Base-by-base conservation (phyloP, 2,888 invertebrate species). In the Harpagoxenus sublaevis region DNA sequence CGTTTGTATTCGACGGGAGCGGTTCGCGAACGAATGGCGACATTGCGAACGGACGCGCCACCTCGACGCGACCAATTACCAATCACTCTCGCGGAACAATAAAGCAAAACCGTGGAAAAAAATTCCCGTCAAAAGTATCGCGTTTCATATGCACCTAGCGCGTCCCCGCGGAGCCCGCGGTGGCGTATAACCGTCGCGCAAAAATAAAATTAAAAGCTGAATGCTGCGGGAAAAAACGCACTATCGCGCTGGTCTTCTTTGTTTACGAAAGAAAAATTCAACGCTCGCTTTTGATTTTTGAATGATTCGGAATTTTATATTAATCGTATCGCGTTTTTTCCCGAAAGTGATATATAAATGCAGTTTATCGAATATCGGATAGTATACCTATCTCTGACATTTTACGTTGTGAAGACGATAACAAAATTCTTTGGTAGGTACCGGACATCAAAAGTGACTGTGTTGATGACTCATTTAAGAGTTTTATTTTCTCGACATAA, bases 21-120 rank as follows among this genome's bases (percentile, higher is more conserved):
- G 82, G 66, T 39, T 68, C 35, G 83, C 75, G 83, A 62, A 75
- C 85, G 84, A 84, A 85, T 81, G 78, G 82, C 85, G 88, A 90
- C 89, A 91, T 86, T 84, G 89, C 89, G 84, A 86, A 84, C 86
- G 71, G 63, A 83, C 77, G 63, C 79, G 74, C 74, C 73, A 65
- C 75, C 82, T 71, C 91, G 88, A 70, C 86, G 86, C 89, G 84
- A 89, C 93, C 93, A 92, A 92, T 93, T 92, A 92, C 89, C 93
- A 90, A 92, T 93, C 91, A 89, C 91, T 90, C 91, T 87, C 88
- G 87, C 85, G 89, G 88, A 90, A 92, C 93, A 93, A 93, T 93
- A 93, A 93, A 93, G 91, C 92, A 88, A 88, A 89, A 89, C 87
- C 87, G 88, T 86, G 88, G 88, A 87, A 88, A 88, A 88, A 92